These are phyloP conservation scores for Apostichopus leukothele DNA, from an alignment of 53 echinoderm and acorn worm genomes.

Conservation along the genomic window DNA sequence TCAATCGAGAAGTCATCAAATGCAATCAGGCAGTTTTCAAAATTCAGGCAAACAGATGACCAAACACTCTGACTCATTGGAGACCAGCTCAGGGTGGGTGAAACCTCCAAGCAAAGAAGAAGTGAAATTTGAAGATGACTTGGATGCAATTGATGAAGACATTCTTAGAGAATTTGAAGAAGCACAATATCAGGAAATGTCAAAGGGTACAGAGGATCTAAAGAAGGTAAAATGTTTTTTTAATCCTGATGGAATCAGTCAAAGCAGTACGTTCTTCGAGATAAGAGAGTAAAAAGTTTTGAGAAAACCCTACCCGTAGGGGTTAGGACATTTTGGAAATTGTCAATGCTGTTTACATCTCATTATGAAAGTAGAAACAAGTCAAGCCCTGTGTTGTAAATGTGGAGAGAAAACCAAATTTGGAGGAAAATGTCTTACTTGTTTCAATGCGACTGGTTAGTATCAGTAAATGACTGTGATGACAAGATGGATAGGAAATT, in stretches of 20 bases:
- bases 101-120: not conserved
- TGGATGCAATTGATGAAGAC: constrained; percentile 67
- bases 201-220: constrained; percentile 37
- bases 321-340: too few species aligned
- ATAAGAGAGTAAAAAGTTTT: too few species aligned
- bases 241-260: not conserved
- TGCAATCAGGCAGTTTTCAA: not conserved
- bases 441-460: too few species aligned
- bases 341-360: too few species aligned
- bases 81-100: not conserved
- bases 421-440: too few species aligned
- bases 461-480: too few species aligned
- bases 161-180: constrained; percentile 65
- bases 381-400: too few species aligned
- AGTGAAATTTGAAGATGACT: constrained; percentile 51
- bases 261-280: too few species aligned
- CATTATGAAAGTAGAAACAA: too few species aligned
- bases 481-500: too few species aligned
- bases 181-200: constrained; percentile 56
- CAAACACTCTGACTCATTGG: not conserved
- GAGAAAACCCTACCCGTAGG: too few species aligned
- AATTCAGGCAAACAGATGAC: not conserved
- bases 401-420: too few species aligned
- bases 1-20: not conserved
- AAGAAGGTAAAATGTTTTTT: not conserved